Evolutionary conservation across 2,797 vertebrate species (phyloP), one percentile per base, ranked within the genome.

Genomic region (Acanthurus tractus): DNA sequence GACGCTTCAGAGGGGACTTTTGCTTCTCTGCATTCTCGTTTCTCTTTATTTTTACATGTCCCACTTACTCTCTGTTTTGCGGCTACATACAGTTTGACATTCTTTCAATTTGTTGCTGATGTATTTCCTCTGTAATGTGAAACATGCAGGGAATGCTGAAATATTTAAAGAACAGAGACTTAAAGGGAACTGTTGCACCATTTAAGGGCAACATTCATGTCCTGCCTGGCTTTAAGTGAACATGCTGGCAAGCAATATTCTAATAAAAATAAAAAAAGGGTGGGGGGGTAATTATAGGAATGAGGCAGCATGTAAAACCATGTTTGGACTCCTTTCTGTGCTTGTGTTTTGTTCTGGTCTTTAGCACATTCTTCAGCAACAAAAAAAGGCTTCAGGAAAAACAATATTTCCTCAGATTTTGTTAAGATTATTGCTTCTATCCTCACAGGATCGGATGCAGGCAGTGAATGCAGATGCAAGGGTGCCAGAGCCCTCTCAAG

Each of bases 381-480:
- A 69, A 34, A 48, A 44, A 44, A 66, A 20, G 22, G 11, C 36
- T 61, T 45, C 44, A 46, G 34, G 50, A 78, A 77, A 78, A 59
- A 40, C 4, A 59, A 40, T 1, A 69, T 67, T 58, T 77, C 22
- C 18, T 63, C 78, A 18, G 48, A 15, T 71, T 75, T 78, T 3
- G 84, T 18, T 20, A 10, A 64, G n/a, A 67, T 76, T 44, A 38
- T 68, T 73, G 36, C 25, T 79, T 73, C 79, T 70, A 14, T 71
- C 46, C 65, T 74, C 57, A 20, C 77, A 95, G 94, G 83, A 74
- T 70, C 72, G 66, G 13, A 82, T 70, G 62, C 83, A 87, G 70
- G 38, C 79, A 12, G 53, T 48, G 74, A 56, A 83, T 61, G 71
- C 75, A 15, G 76, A 83, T 61, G 71, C 76, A 17, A 61, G 56